Base-by-base conservation (phyloP, 2,113 vertebrate species). In the Sturnus vulgaris region DNA sequence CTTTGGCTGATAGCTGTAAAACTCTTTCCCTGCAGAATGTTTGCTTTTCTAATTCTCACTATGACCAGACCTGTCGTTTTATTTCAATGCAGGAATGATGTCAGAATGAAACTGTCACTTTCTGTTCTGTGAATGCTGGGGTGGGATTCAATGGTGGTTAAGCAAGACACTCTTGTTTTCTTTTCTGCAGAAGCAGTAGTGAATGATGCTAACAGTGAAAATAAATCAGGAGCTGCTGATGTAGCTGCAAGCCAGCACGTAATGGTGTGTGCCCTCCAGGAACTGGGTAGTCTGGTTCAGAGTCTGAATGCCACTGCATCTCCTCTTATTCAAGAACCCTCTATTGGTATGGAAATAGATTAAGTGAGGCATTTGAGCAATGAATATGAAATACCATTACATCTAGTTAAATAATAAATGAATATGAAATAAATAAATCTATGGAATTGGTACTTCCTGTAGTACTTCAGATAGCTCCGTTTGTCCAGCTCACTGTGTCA, bases 261-360 rank as follows among this genome's bases (percentile, higher is more conserved):
- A 47, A 99, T 99, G 99, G 99, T 99, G 90, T 99, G 99, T 56
- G 99, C 99, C 11, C 98, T 99, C 7, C 99, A 99, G 89, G 99
- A 99, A 66, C 98, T 99, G 25, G 99, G 99, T 60, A 99, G 99
- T 93, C 98, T 99, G 84, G 99, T 99, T 63, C 99, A 99, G 97
- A 99, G 99, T 63, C 97, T 99, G 82, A 99, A 98, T 79, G 99
- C 99, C 60, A 99, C 99, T 2, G 98, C 99, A 8, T 99, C 99
- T 30, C 99, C 99, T 6, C 99, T 99, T 65, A 99, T 99, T 96
- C 99, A 99, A 96, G 99, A 99, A 65, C 98, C 99, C 0, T 99
- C 99, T 30, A 98, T 99, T 93, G 99, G 99, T 99, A 96, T 35
- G 37, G 64, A 80, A 81, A 23, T 49, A 22, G 49, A 8, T 71